A percentile compares a stretch with the other conserved stretches of the same genome.
Conservation (phyloP, 2,113 vertebrate species). For the Jacana jacana region DNA sequence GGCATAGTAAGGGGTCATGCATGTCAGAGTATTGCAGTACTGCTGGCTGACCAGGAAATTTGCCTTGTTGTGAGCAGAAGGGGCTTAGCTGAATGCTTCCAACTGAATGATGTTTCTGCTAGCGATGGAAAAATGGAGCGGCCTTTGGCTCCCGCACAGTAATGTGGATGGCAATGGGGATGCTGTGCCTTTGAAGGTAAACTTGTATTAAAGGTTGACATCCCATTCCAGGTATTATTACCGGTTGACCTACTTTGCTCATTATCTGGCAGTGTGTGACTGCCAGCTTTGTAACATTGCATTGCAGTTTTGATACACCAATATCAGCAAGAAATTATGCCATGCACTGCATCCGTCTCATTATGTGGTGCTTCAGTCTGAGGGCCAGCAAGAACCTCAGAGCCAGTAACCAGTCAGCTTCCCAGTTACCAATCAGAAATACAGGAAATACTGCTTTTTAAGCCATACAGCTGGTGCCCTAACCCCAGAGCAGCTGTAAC, state of each 20-base stretch:
- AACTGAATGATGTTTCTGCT: not conserved
- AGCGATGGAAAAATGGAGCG: not conserved
- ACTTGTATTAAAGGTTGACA: not conserved
- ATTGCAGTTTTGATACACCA: not conserved
- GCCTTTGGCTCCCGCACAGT: not conserved
- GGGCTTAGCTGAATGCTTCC: not conserved
- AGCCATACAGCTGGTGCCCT: accelerated
- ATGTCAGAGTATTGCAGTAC: not conserved
- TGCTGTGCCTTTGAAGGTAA: not conserved
- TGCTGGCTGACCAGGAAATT: not conserved
- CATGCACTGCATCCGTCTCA: not conserved
- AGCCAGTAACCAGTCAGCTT: not conserved
- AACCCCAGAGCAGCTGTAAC: not conserved
- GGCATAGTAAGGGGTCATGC: not conserved
- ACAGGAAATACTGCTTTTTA: not conserved
- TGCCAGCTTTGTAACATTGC: not conserved
- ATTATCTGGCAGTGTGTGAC: not conserved
- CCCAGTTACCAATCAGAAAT: not conserved
- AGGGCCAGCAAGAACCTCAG: not conserved
- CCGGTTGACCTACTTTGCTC: not conserved
- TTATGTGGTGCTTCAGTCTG: not conserved
- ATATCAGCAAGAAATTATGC: not conserved
- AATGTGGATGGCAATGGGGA: not conserved
- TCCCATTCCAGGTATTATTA: not conserved
- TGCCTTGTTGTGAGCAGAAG: not conserved